phyloP scores from a whole-genome alignment of 2,797 vertebrate species.

The Astyanax mexicanus region DNA sequence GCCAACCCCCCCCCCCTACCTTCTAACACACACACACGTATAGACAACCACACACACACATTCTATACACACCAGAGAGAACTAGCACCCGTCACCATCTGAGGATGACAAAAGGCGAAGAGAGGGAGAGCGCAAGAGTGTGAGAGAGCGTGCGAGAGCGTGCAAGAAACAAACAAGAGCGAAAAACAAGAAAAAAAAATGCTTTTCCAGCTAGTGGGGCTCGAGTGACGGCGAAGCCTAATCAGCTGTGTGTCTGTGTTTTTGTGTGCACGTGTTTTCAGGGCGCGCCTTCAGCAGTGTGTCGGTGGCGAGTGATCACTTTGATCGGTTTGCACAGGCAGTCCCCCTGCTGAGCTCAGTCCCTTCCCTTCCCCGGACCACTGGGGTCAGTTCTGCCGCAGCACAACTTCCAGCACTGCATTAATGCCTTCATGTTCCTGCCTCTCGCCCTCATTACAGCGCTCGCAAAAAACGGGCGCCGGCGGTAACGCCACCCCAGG shows the following conservation, averaged over 20 bases:
- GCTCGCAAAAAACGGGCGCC: constrained; percentile 47
- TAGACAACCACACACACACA: constrained; percentile 30
- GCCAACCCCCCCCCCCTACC: constrained; percentile 71
- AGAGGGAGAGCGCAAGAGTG: constrained; percentile 33
- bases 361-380: constrained; percentile 77
- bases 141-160: constrained; percentile 46
- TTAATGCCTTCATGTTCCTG: constrained; percentile 40
- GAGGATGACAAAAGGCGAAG: constrained; percentile 57
- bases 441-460: constrained; percentile 77
- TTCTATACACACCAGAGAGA: constrained; percentile 51
- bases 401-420: constrained; percentile 67
- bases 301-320: constrained; percentile 66
- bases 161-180: constrained; percentile 54
- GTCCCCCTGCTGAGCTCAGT: constrained; percentile 68
- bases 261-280: constrained; percentile 58
- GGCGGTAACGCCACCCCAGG: constrained; percentile 79
- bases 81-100: constrained; percentile 79
- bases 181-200: constrained; percentile 67
- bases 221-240: constrained; percentile 77
- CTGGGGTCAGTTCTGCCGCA: constrained; percentile 76
- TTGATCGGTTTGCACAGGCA: constrained; percentile 78
- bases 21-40: constrained; percentile 53
- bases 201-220: constrained; percentile 73
- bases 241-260: constrained; percentile 68
- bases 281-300: constrained; percentile 71